Percentiles rank a stretch among this genome's conserved stretches.
Evolutionary conservation across 2,888 invertebrate genomes (phyloP).

Genomic region (Epiblema foenella): DNA sequence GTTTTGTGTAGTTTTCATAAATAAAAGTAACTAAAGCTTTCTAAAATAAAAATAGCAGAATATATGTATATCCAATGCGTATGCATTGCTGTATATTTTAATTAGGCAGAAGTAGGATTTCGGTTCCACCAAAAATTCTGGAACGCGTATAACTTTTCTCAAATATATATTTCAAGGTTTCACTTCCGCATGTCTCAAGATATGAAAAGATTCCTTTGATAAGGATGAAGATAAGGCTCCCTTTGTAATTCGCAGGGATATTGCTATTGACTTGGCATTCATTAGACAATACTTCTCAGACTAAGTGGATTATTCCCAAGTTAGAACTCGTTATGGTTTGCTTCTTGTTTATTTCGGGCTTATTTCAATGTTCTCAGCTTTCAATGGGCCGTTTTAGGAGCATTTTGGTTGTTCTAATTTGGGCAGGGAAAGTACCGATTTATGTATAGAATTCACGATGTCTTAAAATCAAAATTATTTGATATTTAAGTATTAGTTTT

Average conservation of each 20-base stretch:
- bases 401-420: background rate
- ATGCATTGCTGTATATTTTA: too few relatives aligned
- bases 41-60: too few relatives aligned
- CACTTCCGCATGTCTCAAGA: conserved; percentile 30
- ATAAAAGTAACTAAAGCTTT: too few relatives aligned
- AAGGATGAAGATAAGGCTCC: conserved; percentile 41
- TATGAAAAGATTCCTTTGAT: conserved; percentile 42
- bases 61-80: too few relatives aligned
- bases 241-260: conserved; percentile 43
- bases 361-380: conserved; percentile 41
- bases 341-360: conserved; percentile 19
- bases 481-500: too few relatives aligned
- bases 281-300: conserved; percentile 40
- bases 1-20: too few relatives aligned
- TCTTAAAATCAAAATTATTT: too few relatives aligned
- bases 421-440: background rate
- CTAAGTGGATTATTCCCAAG: conserved; percentile 48
- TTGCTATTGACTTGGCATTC: conserved; percentile 45
- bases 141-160: background rate
- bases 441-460: background rate
- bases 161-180: conserved; percentile 25
- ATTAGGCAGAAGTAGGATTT: too few relatives aligned
- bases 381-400: conserved; percentile 34
- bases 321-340: conserved; percentile 28
- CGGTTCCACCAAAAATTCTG: too few relatives aligned